Conservation (phyloP, 2,113 vertebrate genomes). For the Rhinoptilus africanus region DNA sequence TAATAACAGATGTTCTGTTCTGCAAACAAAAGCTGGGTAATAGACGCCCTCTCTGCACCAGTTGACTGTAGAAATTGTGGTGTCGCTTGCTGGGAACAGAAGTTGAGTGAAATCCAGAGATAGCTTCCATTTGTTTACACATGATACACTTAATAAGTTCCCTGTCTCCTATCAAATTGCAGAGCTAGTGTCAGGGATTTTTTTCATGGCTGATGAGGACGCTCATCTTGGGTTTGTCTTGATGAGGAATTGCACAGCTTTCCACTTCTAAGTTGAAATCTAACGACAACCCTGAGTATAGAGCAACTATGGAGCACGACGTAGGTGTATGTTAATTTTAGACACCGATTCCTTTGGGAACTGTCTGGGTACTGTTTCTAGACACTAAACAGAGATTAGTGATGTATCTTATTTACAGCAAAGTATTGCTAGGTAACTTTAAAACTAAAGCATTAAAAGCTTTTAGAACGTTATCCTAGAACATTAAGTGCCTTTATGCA, state of each 20-base stretch:
- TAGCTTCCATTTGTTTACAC: not conserved
- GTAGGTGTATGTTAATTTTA: not conserved
- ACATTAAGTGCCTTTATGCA: not conserved
- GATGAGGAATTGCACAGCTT: not conserved
- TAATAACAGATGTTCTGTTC: slow-evolving; percentile 1
- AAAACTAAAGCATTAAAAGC: not conserved
- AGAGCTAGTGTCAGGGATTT: not conserved
- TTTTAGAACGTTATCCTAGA: not conserved
- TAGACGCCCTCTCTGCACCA: not conserved
- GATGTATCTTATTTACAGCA: not conserved
- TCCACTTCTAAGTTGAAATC: not conserved
- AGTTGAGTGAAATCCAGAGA: not conserved
- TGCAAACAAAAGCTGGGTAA: not conserved
- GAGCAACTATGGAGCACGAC: not conserved
- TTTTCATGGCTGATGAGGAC: not conserved
- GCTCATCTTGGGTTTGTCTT: not conserved
- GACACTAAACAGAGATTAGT: not conserved
- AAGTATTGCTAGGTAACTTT: not conserved
- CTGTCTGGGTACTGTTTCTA: not conserved
- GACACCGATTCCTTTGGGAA: not conserved
- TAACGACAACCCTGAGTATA: not conserved
- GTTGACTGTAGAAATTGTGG: not conserved
- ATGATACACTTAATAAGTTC: not conserved
- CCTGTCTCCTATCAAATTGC: not conserved
- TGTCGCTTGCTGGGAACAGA: not conserved